Evolutionary conservation across 2,113 vertebrate genomes (phyloP).

Genomic region (Laticauda colubrina): DNA sequence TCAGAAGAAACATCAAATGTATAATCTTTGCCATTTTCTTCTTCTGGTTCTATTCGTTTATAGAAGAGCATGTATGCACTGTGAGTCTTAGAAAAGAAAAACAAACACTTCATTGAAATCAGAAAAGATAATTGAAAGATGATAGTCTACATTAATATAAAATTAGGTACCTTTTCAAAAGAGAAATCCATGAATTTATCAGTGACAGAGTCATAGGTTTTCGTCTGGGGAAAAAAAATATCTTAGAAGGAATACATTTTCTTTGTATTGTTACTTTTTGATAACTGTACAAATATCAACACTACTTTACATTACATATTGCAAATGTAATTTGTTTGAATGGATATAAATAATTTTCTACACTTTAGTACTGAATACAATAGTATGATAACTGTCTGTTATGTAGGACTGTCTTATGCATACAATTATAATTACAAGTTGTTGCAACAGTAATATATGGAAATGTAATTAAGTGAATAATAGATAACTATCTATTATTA

Average conservation of each 20-base stretch:
- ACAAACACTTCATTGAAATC: conserved; percentile 41
- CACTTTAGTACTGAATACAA: not conserved
- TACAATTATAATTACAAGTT: not conserved
- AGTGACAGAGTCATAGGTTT: conserved; percentile 98
- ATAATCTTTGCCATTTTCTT: conserved; percentile 93
- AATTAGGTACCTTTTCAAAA: conserved; percentile 92
- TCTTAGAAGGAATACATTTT: conserved; percentile 34
- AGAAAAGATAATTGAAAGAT: not conserved
- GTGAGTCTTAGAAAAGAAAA: conserved; percentile 80
- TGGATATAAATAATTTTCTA: not conserved
- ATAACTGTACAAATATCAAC: not conserved
- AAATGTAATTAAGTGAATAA: not conserved
- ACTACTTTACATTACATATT: not conserved
- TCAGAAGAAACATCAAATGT: conserved; percentile 97
- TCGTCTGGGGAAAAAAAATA: conserved; percentile 78
- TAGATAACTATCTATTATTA: not conserved
- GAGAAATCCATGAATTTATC: conserved; percentile 99
- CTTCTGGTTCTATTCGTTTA: conserved; percentile 94
- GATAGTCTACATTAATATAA: conserved; percentile 24
- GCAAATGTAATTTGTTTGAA: not conserved
- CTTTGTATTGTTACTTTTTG: not conserved
- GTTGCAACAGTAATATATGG: not conserved
- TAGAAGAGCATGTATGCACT: conserved; percentile 99
- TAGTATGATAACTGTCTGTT: not conserved
- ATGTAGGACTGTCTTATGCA: not conserved